phyloP scores from a whole-genome alignment of 2,888 invertebrate species.

The Aleiodes leptofemur region DNA sequence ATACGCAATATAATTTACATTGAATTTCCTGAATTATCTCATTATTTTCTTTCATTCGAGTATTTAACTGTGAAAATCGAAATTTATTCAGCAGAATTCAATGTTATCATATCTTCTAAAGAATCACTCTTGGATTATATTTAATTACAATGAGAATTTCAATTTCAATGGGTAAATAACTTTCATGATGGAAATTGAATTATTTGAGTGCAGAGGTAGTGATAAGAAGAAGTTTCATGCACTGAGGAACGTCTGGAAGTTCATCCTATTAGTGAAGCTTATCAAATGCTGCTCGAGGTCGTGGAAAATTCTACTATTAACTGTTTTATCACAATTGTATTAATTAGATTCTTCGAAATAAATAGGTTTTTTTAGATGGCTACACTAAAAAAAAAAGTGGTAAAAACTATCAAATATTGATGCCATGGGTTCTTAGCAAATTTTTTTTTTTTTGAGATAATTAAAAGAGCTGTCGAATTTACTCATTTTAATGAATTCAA shows the following conservation, averaged over 20 bases:
- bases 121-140: too few species aligned
- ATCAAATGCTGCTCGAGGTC: conserved; percentile 31
- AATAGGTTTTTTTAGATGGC: conserved; percentile 8
- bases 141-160: background rate
- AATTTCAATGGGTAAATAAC: background rate
- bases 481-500: too few species aligned
- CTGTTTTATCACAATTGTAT: background rate
- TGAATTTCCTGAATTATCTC: too few species aligned
- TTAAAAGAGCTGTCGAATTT: too few species aligned
- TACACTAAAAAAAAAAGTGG: background rate
- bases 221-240: conserved; percentile 12
- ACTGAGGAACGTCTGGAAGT: conserved; percentile 1
- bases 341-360: background rate
- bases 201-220: conserved; percentile 4
- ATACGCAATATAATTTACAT: too few species aligned
- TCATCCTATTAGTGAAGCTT: conserved; percentile 37
- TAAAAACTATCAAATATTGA: too few species aligned
- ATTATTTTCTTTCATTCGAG: too few species aligned
- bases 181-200: conserved; percentile 26
- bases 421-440: too few species aligned
- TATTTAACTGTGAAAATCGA: too few species aligned
- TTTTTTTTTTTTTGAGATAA: too few species aligned
- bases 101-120: too few species aligned
- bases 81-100: too few species aligned
- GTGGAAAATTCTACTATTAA: conserved; percentile 9